phyloP scores from a whole-genome alignment of 2,113 vertebrate genomes.

The Bubo blakistoni region DNA sequence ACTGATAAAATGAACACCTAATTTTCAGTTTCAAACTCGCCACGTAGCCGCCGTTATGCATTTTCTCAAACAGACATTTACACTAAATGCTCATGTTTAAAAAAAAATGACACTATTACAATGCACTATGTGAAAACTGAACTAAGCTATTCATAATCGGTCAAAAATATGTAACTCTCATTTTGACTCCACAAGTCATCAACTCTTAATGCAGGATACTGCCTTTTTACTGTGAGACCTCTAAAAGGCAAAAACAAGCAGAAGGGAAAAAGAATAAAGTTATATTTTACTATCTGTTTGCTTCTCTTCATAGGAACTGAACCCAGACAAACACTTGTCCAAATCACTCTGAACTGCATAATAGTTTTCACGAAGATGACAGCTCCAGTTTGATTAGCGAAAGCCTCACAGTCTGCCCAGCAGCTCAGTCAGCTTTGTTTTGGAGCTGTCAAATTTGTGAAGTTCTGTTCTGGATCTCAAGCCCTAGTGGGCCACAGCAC shows the following conservation, averaged over 20 bases:
- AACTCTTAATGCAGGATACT: not conserved
- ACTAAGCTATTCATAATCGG: not conserved
- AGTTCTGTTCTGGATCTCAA: slow-evolving; percentile 16
- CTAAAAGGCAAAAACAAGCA: not conserved
- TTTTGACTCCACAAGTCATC: not conserved
- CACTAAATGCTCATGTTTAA: not conserved
- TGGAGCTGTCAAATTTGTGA: slow-evolving; percentile 15
- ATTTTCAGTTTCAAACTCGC: not conserved
- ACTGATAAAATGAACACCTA: not conserved
- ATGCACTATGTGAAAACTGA: not conserved
- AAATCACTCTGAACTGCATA: slow-evolving; percentile 3
- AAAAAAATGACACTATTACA: not conserved
- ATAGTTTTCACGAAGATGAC: slow-evolving; percentile 35
- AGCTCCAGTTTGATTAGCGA: slow-evolving; percentile 9
- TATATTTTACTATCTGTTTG: not conserved
- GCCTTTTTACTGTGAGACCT: not conserved
- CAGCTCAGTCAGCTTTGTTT: not conserved
- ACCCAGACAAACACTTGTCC: slow-evolving; percentile 30
- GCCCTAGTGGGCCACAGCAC: not conserved
- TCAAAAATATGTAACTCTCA: not conserved
- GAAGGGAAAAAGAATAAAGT: not conserved
- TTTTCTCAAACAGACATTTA: not conserved
- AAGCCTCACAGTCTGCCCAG: slow-evolving; percentile 24
- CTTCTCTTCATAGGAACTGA: not conserved
- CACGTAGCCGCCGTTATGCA: not conserved